Base-by-base conservation (phyloP, 2,113 vertebrate genomes). In the Candoia aspera region DNA sequence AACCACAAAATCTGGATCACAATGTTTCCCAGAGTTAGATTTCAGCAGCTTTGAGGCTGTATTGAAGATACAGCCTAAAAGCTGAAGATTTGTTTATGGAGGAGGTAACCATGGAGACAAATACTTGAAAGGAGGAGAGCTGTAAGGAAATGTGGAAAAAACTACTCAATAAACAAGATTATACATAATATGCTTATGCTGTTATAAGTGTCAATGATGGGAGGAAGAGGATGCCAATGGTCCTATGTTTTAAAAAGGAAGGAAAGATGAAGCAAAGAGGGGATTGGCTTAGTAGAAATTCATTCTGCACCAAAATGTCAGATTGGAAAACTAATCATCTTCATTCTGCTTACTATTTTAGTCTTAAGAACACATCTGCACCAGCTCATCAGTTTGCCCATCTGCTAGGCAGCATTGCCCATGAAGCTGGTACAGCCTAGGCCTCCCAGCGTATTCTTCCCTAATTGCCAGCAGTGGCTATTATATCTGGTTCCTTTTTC, bases 121-220 rank as follows among this genome's bases (percentile, higher is more conserved):
- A 92, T 46, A 79, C 42, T 60, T 42, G 53, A 93, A 92, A 96
- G 92, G 33, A 93, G 92, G 95, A 92, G 46, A 90, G 42, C 9
- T 92, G n/a, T 94, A 93, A 92, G 93, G 10, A 8, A 33, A 93
- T 46, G 0, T 59, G 49, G 84, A 79, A 94, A 93, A 84, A 89
- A 86, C 33, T 94, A 93, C 85, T 91, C 24, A 91, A 94, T 92
- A 96, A 96, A 95, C 58, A 93, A 92, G 54, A 84, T 94, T 85
- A 92, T 79, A 53, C 95, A 88, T 87, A 96, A 95, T 73, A 83
- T 4, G 46, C 94, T 95, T 94, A 93, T 15, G 19, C 83, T 93
- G 96, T 95, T 93, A 92, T 37, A n/a, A 96, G 53, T 4, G 88
- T 88, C 92, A 94, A 95, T 24, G 53, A 60, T 93, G 73, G 94